Base-by-base conservation (phyloP, 35 echinoderm and acorn worm genomes). In the Apostichopus japonicus region DNA sequence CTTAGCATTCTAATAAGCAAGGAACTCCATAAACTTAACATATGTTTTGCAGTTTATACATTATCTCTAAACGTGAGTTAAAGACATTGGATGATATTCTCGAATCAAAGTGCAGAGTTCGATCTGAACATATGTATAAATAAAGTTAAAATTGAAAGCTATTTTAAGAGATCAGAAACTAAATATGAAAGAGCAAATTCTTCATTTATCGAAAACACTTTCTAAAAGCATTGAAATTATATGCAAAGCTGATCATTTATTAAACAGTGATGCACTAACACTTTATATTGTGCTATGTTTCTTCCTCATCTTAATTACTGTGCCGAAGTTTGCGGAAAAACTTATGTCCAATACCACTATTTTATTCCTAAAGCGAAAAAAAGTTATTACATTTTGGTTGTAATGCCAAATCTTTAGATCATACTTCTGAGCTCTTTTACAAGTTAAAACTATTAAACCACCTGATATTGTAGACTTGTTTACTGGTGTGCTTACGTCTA, bases 211-310 rank as follows among this genome's bases (percentile, higher is more conserved):
- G 10, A 65, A 17, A 65, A 10, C 9, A 65, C 62, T 65, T 65
- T 65, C 62, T 65, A 65, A 65, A 65, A 65, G 62, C 16, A 65
- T 65, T 65, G 62, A 65, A 65, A 65, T 65, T 17, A 65, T 10
- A 13, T 5, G 16, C 16, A 65, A 65, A 65, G 62, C 1, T 17
- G 16, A 10, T 65, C 62, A 65, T 13, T 65, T 65, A 13, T 10
- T 65, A 65, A 13, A 65, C 16, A 65, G 10, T 65, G 16, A 65
- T 10, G 62, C 62, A 65, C 16, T 65, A 13, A 65, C 53, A 52
- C 23, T 8, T 84, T 84, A 84, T 84, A 84, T 52, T 84, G 81
- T 84, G 81, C 81, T 10, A 84, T 84, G 10, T 84, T 84, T 51
- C 54, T 84, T 84, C 81, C 81, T 17, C 0, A 84, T 84, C 81